Evolutionary conservation across 2,888 invertebrate genomes (phyloP).

Genomic region (Reticulitermes lucifugus): DNA sequence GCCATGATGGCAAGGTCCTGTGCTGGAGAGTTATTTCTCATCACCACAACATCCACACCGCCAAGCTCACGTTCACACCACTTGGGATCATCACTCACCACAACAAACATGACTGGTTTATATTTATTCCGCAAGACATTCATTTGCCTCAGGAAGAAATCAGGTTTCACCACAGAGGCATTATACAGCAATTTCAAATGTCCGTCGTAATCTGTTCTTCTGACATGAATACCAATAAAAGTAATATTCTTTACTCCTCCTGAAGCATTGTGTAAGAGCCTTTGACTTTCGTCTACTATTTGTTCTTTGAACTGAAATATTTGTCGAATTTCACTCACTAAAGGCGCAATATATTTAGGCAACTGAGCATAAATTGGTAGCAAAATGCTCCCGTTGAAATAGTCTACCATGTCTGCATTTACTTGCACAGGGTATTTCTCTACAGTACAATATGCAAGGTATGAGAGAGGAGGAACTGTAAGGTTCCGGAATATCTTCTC

Average conservation of each 20-base stretch:
- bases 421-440: not conserved
- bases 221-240: conserved; percentile 68
- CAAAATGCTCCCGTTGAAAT: not conserved
- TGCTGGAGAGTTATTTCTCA: conserved; percentile 59
- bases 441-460: conserved; percentile 65
- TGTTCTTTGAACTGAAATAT: conserved; percentile 68
- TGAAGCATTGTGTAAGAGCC: conserved; percentile 60
- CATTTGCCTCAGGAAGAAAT: conserved; percentile 64
- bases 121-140: conserved; percentile 62
- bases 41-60: conserved; percentile 61
- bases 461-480: conserved; percentile 67
- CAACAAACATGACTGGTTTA: conserved; percentile 61
- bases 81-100: conserved; percentile 65
- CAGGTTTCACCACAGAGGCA: conserved; percentile 60
- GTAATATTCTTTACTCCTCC: conserved; percentile 56
- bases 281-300: conserved; percentile 64
- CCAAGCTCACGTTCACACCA: conserved; percentile 64
- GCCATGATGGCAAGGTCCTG: conserved; percentile 65
- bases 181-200: conserved; percentile 67
- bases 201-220: conserved; percentile 69
- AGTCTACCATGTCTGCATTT: too few relatives aligned
- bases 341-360: conserved; percentile 67
- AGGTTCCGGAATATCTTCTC: conserved; percentile 68
- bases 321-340: conserved; percentile 68
- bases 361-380: conserved; percentile 61